phyloP scores from a whole-genome alignment of 2,888 invertebrate genomes.

The Synergus itoensis region DNA sequence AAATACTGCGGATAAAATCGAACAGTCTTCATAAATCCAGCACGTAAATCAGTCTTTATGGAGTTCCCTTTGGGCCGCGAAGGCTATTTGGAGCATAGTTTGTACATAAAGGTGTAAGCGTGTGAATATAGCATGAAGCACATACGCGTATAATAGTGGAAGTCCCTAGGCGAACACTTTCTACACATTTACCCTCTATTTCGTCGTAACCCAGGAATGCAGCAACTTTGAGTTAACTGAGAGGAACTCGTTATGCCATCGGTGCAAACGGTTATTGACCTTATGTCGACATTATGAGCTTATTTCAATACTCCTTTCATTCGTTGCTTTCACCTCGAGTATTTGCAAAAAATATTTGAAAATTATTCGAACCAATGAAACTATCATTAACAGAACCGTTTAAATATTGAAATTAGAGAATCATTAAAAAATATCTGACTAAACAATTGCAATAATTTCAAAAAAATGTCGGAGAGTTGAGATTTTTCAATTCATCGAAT shows the following conservation, averaged over 20 bases:
- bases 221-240: conserved; percentile 54
- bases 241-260: conserved; percentile 45
- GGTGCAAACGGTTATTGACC: conserved; percentile 8
- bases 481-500: not conserved
- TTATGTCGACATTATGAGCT: not conserved
- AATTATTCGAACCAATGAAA: not conserved
- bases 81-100: conserved; percentile 62
- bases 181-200: conserved; percentile 44
- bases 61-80: conserved; percentile 64
- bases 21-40: conserved; percentile 75
- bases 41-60: conserved; percentile 76
- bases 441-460: no score
- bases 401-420: not conserved
- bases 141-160: not conserved
- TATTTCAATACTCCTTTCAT: not conserved
- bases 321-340: not conserved
- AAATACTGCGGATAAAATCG: conserved; percentile 72
- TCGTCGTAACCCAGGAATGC: conserved; percentile 16
- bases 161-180: conserved; percentile 25
- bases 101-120: conserved; percentile 45
- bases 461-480: no score
- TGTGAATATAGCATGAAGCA: not conserved
- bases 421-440: not conserved
- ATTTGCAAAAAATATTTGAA: not conserved
- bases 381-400: no score